These are phyloP conservation scores for Brassicogethes aeneus DNA, from an alignment of 2,888 invertebrate species.

Conservation along the genomic window DNA sequence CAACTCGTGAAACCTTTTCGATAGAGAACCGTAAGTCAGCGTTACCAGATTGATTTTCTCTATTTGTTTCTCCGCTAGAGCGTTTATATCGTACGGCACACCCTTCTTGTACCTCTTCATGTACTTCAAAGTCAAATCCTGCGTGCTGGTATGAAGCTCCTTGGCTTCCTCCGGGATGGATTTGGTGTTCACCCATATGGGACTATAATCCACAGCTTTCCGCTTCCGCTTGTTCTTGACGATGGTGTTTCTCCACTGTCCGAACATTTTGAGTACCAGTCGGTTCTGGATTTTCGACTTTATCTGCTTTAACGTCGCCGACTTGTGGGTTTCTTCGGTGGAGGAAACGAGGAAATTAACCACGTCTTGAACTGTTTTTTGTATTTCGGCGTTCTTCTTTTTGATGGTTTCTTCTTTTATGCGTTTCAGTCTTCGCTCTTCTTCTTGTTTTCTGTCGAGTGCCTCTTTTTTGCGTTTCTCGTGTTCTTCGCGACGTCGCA, in stretches of 20 bases:
- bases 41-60: conserved; percentile 25
- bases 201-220: conserved; percentile 46
- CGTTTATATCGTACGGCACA: conserved; percentile 23
- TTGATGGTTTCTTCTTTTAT: conserved; percentile 9
- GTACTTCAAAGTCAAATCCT: conserved; percentile 39
- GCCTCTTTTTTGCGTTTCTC: conserved; percentile 8
- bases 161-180: conserved; percentile 38
- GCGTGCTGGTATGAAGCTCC: conserved; percentile 40
- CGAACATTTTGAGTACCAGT: conserved; percentile 37
- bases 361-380: conserved; percentile 27
- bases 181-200: conserved; percentile 45
- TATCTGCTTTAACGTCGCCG: conserved; percentile 37
- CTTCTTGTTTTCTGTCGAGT: conserved; percentile 7
- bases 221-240: conserved; percentile 41
- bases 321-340: conserved; percentile 32
- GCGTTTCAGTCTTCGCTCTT: conserved; percentile 6
- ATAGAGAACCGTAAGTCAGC: conserved; percentile 25
- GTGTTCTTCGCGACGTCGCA: conserved; percentile 11
- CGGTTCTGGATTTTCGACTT: conserved; percentile 32
- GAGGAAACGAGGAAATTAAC: conserved; percentile 30
- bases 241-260: conserved; percentile 41
- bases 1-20: conserved; percentile 23
- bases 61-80: conserved; percentile 16
- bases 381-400: conserved; percentile 17
- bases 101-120: conserved; percentile 45